Base-by-base conservation (phyloP, 53 echinoderm and acorn worm species). In the Stichopus horrens region DNA sequence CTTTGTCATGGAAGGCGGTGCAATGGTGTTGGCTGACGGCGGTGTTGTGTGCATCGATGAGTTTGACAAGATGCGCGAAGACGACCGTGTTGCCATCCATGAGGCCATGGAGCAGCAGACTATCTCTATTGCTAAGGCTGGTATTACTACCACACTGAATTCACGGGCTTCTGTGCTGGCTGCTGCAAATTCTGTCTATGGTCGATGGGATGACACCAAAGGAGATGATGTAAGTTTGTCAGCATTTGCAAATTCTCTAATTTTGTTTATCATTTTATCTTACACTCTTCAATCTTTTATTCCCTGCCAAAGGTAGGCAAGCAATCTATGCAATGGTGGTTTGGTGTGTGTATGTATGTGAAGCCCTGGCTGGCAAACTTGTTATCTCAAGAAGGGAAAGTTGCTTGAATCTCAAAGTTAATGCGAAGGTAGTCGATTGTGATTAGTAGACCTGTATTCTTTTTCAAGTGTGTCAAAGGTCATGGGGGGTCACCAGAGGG, bases 91-190 rank as follows among this genome's bases (percentile, higher is more conserved):
- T 14, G 95, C 98, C 16, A 98, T 98, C 52, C 98, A 98, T 54
- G 98, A 98, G 73, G 97, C 98, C 76, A 98, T 98, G 98, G 98
- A 98, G 75, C 98, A 96, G 75, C 97, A 97, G 89, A 98, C 98
- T 1, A 97, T 98, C 86, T 96, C 98, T 16, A 98, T 98, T 55
- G 95, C 98, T 63, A 97, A 98, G 87, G 98, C 98, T 20, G 98
- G 98, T 22, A 98, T 98, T 74, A 98, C 97, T 19, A 97, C 97
- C 3, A 97, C 97, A 6, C 88, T 97, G 54, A 95, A 97, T 91
- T 97, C 97, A 0, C 88, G 97, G 87, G 76, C 95, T 4, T 97
- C 97, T 0, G 97, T 97, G 56, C 88, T 97, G 57, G 97, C 97
- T 8, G 97, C 97, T 0, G 95, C 95, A n/a, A 95, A 95, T 90